Base-by-base conservation (phyloP, 2,888 invertebrate genomes). In the Scotopteryx bipunctaria region DNA sequence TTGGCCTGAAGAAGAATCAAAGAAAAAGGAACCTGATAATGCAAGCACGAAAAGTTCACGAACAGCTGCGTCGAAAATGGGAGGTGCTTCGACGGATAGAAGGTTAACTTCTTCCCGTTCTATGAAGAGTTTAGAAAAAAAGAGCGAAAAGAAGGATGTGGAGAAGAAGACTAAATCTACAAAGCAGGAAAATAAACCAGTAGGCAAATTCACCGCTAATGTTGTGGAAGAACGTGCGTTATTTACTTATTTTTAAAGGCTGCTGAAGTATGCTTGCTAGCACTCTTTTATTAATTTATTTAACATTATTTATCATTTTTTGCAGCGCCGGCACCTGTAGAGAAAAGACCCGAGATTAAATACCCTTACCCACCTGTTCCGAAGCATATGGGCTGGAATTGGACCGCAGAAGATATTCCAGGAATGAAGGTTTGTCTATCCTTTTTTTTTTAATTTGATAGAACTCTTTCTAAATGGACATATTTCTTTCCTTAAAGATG, bases 361-460 rank as follows among this genome's bases (percentile, higher is more conserved):
- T 82, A 83, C 54, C 77, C 78, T 0, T 84, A 86, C 54, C 86
- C 86, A 1, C 55, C 72, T 0, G 91, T 91, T 4, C 90, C 89
- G 0, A 78, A 76, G 51, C 48, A 79, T 42, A 91, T 86, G 90
- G 91, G 91, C 0, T 91, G 91, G 91, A 81, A 86, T 57, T 91
- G 90, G 90, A 82, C 57, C 2, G 87, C 89, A 2, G 83, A 87
- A 43, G 87, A 90, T 54, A 71, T 86, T 50, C 87, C 87, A 0
- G 89, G 87, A 53, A 51, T 89, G 72, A 85, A 88, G 82, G 90
- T 42, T 21, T 13, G 8, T 9, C 4, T n/a, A 8, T 8, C 5
- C 14, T 37, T 37, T 25, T 3, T 25, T 11, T 11, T n/a, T n/a
- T n/a, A n/a, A n/a, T n/a, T n/a, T n/a, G n/a, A 9, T 11, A 1